Base-by-base conservation (phyloP, 1,140 invertebrate genomes). In the Papilio xuthus region DNA sequence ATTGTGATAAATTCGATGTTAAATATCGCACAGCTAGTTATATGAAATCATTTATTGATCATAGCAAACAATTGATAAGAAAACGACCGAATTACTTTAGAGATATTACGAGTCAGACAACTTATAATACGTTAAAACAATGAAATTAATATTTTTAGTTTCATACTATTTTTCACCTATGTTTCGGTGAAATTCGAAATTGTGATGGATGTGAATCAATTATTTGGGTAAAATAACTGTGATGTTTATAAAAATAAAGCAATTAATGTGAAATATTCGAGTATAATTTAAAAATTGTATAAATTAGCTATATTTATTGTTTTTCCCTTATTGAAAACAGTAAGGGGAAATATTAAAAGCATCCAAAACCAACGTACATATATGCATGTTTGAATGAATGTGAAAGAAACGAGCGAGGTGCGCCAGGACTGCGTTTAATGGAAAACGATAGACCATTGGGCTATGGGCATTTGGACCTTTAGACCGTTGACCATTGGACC, bases 1-100 rank as follows among this genome's bases (percentile, higher is more conserved):
- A 94, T 75, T 92, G 91, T 60, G 84, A 91, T 63, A 93, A 94
- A 76, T 93, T 87, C 53, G 88, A 92, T 69, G 82, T 81, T 13
- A 76, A 90, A 79, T 47, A 92, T 2, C 82, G 91, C 15, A 89
- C 81, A 15, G 88, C 84, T 1, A 87, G 86, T 8, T 90, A 91
- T 74, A 88, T 87, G 63, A 79, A 85, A 42, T 86, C 92, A 0
- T 41, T 92, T 8, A 81, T 93, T 37, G 89, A 85, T 72, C 84
- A 92, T 1, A 87, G 86, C 77, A 92, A 92, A 69, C 90, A 92
- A 77, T 79, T 93, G n/a, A 85, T 87, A 53, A 82, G 92, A 42
- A 90, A 89, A 77, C 83, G 85, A 20, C 92, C 87, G 6, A 82
- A 89, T 69, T 82, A 92, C 80, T 92, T 93, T 80, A 88, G 41